Conservation (phyloP, 1,140 invertebrate genomes). For the Drosophila mayri region DNA sequence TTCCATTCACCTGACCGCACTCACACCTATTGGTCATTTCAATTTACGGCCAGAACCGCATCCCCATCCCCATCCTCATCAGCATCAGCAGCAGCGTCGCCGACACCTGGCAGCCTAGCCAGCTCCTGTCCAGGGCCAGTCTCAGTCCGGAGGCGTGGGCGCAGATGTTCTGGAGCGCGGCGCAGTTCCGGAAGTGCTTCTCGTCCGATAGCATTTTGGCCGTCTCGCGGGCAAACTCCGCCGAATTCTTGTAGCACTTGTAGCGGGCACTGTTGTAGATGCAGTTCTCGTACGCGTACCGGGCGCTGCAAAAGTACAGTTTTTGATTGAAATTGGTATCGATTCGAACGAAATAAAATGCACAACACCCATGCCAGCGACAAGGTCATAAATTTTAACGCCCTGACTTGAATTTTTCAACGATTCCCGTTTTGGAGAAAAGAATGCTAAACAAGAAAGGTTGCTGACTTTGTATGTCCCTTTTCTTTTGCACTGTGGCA, state of each 20-base stretch:
- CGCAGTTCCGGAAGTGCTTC: conserved; percentile 79
- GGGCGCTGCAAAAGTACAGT: conserved; percentile 52
- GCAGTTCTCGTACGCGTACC: conserved; percentile 81
- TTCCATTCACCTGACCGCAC: conserved; percentile 10
- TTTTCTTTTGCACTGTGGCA: no score
- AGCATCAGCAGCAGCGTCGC: conserved; percentile 24
- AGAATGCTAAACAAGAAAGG: background rate
- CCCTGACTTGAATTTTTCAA: background rate
- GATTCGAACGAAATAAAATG: background rate
- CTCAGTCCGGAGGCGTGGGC: conserved; percentile 2
- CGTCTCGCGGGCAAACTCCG: conserved; percentile 77
- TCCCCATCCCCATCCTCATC: conserved; percentile 21
- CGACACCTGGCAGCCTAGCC: conserved; percentile 21
- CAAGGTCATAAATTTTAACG: background rate
- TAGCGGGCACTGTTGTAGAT: conserved; percentile 82
- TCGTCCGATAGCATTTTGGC: conserved; percentile 83
- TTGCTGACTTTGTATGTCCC: background rate
- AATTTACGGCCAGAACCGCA: conserved; percentile 36
- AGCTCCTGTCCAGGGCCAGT: conserved; percentile 1
- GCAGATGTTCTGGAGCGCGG: conserved; percentile 72
- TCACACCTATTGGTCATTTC: conserved; percentile 17
- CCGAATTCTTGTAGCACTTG: conserved; percentile 82
- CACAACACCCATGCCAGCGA: background rate
- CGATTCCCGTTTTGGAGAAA: no score
- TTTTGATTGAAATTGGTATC: conserved; percentile 15